phyloP scores from a whole-genome alignment of 2,797 vertebrate genomes.

The Vipera ursinii region DNA sequence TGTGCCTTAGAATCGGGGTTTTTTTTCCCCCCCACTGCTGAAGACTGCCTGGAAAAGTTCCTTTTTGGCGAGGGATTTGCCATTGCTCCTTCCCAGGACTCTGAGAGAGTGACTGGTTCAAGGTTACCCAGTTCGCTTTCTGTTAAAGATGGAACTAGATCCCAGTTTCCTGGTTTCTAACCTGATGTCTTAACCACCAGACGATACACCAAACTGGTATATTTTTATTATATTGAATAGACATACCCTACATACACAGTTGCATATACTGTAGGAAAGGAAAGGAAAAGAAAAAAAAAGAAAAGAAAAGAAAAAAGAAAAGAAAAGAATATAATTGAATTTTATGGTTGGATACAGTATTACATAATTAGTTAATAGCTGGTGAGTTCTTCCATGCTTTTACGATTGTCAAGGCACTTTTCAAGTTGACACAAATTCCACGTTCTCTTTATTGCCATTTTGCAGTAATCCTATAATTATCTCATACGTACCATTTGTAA shows the following conservation, averaged over 20 bases:
- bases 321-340: background rate
- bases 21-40: background rate
- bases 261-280: background rate
- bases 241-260: background rate
- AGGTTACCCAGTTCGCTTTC: background rate
- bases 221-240: background rate
- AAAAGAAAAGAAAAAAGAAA: background rate
- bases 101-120: background rate
- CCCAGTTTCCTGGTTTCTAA: background rate
- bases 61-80: background rate
- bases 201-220: background rate
- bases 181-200: background rate
- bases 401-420: background rate
- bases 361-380: conserved; percentile 8
- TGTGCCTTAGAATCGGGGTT: background rate
- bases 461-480: accelerated
- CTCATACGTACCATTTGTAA: accelerated
- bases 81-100: background rate
- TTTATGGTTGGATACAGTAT: background rate
- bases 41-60: background rate
- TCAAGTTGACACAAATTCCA: background rate
- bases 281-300: background rate
- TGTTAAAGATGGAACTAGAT: background rate
- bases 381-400: background rate
- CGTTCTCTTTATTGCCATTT: accelerated